phyloP scores from a whole-genome alignment of 2,797 vertebrate species.

The Pelobates cultripes region DNA sequence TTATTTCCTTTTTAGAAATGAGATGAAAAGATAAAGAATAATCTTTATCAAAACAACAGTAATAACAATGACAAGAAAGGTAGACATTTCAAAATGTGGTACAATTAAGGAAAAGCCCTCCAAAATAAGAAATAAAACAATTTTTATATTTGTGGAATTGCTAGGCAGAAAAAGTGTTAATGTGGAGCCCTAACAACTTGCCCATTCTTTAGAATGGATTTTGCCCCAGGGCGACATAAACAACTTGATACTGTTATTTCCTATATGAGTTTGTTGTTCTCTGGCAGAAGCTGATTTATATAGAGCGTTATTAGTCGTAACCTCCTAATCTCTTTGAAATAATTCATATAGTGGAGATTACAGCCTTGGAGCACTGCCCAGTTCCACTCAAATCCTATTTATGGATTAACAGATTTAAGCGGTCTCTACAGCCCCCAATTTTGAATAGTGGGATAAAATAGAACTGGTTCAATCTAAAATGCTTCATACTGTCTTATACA shows the following conservation, averaged over 20 bases:
- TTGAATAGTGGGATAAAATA: constrained; percentile 78
- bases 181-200: constrained; percentile 15
- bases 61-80: too few species aligned
- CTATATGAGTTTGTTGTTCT: constrained; percentile 83
- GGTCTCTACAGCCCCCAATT: constrained; percentile 78
- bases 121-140: too few species aligned
- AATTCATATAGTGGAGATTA: constrained; percentile 84
- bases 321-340: constrained; percentile 85
- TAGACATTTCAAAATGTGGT: too few species aligned
- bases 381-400: constrained; percentile 82
- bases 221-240: constrained; percentile 70
- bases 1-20: too few species aligned
- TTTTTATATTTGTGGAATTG: too few species aligned
- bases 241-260: constrained; percentile 81
- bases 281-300: constrained; percentile 83
- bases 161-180: constrained; percentile 12
- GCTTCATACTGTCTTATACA: constrained; percentile 75
- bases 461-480: constrained; percentile 79
- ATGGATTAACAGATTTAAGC: constrained; percentile 86
- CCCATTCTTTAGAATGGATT: constrained; percentile 28
- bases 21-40: too few species aligned
- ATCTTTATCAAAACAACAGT: too few species aligned
- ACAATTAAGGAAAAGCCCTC: too few species aligned
- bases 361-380: constrained; percentile 81
- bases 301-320: constrained; percentile 85